Evolutionary conservation across 2,113 vertebrate species (phyloP).

Genomic region (Shinisaurus crocodilurus): DNA sequence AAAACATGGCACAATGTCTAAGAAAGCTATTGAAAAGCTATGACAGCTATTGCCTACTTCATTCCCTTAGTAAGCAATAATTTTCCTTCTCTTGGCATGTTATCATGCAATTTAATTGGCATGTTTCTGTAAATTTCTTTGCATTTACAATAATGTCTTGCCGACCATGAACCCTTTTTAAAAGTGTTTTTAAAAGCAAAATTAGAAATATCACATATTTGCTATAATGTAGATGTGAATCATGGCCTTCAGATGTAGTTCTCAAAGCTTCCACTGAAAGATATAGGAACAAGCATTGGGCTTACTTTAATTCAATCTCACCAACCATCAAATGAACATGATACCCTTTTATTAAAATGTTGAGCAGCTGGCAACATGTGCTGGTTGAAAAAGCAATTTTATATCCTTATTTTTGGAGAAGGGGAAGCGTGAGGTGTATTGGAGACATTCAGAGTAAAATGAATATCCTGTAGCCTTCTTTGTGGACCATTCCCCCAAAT

Average conservation of each 20-base stretch:
- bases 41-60: not conserved
- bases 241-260: not conserved
- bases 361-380: not conserved
- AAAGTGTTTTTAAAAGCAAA: not conserved
- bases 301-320: not conserved
- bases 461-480: not conserved
- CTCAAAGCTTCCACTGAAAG: not conserved
- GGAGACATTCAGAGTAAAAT: not conserved
- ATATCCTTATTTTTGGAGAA: not conserved
- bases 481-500: not conserved
- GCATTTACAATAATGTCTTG: not conserved
- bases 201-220: not conserved
- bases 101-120: not conserved
- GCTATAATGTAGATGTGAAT: not conserved
- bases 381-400: not conserved
- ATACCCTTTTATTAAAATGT: not conserved
- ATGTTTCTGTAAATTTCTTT: not conserved
- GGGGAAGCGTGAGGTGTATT: not conserved
- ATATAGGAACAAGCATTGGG: not conserved
- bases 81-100: not conserved
- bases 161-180: not conserved
- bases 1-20: not conserved
- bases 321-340: not conserved
- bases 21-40: not conserved
- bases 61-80: not conserved